These are phyloP conservation scores for Austrofundulus limnaeus DNA, from an alignment of 2,113 vertebrate species.

Conservation along the genomic window DNA sequence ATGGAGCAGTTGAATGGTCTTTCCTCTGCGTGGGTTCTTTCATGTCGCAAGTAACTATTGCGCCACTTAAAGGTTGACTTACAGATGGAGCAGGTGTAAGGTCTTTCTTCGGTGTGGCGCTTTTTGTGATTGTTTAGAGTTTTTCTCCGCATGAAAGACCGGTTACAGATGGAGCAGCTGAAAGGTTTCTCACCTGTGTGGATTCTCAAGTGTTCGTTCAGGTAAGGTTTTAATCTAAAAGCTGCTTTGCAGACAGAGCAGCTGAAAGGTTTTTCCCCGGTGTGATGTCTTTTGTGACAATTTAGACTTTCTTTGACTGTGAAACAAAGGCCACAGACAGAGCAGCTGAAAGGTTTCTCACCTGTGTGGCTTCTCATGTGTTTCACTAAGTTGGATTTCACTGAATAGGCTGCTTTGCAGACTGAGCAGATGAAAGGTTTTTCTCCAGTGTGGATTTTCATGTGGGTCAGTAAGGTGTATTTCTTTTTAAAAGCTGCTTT, in stretches of 20 bases:
- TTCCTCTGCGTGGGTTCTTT: background rate
- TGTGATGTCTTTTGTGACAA: constrained; percentile 6
- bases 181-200: background rate
- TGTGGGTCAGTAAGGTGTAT: background rate
- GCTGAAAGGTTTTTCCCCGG: constrained; percentile 5
- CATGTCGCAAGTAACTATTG: background rate
- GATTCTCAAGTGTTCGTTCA: background rate
- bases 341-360: constrained; percentile 4
- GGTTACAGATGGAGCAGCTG: background rate
- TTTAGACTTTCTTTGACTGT: background rate
- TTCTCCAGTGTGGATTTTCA: constrained; percentile 3
- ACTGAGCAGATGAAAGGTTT: background rate
- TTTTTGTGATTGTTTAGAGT: background rate
- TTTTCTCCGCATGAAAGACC: background rate
- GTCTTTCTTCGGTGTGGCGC: background rate
- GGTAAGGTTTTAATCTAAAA: background rate
- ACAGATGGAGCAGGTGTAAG: constrained; percentile 1
- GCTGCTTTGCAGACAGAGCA: background rate
- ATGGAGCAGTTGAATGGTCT: background rate
- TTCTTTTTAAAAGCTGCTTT: constrained; percentile 5
- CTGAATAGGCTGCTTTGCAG: background rate
- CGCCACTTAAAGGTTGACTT: background rate
- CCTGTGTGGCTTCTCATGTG: background rate
- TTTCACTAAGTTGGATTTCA: background rate
- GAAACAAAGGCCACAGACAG: background rate